A percentile compares a stretch with the other conserved stretches of the same genome.
These are phyloP conservation scores for Tyrannus savana DNA, from an alignment of 2,113 vertebrate genomes.

Conservation along the genomic window DNA sequence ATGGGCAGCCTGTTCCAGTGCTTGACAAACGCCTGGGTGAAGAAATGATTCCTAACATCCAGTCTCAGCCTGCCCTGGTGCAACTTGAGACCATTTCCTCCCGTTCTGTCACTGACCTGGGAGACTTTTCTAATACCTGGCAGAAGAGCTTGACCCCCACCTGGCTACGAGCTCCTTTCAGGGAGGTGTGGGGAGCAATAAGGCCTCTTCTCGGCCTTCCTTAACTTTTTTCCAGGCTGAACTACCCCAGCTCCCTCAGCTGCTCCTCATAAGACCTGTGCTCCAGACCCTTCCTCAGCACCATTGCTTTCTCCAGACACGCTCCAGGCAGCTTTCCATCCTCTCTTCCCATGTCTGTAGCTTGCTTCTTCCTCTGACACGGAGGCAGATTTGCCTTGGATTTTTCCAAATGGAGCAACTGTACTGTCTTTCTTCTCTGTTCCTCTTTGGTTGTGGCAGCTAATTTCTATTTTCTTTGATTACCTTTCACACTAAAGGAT, in stretches of 20 bases:
- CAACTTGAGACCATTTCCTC: not conserved
- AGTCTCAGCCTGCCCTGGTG: too few relatives aligned
- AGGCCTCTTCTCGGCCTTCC: not conserved
- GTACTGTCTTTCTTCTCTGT: not conserved
- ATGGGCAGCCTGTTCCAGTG: not conserved
- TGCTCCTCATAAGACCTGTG: not conserved
- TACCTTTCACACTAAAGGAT: not conserved
- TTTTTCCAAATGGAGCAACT: not conserved
- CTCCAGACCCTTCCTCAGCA: not conserved
- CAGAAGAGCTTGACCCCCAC: not conserved
- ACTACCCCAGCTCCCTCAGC: not conserved
- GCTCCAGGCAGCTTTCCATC: accelerated
- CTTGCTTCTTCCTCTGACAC: not conserved
- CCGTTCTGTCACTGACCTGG: not conserved
- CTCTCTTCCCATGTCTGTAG: not conserved
- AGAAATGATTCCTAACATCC: not conserved
- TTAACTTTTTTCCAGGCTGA: not conserved
- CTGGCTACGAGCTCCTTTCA: not conserved
- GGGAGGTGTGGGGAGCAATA: not conserved
- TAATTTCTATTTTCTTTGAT: slow-evolving; percentile 2
- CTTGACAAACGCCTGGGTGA: not conserved
- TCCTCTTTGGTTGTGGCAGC: not conserved
- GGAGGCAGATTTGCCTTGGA: not conserved
- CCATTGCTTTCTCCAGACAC: accelerated
- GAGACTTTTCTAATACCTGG: not conserved